Percentiles rank a stretch among this genome's conserved stretches.
Conservation (phyloP, 2,888 invertebrate species). For the Nymphalis urticae region DNA sequence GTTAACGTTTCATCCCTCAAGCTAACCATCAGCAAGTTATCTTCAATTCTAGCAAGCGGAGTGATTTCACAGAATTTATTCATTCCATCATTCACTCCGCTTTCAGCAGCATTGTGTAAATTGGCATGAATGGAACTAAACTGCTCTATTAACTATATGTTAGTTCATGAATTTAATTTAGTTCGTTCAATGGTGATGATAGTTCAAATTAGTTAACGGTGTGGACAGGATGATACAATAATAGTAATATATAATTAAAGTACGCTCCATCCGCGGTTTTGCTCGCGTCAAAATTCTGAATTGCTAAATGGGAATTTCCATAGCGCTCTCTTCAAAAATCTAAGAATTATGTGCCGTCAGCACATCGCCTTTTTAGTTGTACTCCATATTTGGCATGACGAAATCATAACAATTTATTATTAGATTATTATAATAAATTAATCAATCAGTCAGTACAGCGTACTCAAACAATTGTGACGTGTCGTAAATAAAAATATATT, state of each 20-base stretch:
- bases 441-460: no score
- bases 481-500: no score
- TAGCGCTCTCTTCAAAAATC: no score
- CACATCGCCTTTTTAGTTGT: no score
- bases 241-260: neutral
- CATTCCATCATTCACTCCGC: conserved; percentile 17
- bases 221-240: neutral
- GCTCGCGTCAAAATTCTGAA: no score
- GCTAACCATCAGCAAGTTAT: conserved; percentile 17
- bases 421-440: no score
- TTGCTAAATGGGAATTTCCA: no score
- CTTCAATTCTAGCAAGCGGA: conserved; percentile 14
- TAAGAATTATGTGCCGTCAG: no score
- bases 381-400: no score
- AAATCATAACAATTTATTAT: no score
- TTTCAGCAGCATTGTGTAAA: conserved; percentile 22
- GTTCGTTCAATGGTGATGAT: neutral
- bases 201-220: neutral
- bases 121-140: conserved; percentile 19
- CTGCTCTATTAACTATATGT: conserved; percentile 3
- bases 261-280: no score
- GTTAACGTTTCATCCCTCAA: neutral
- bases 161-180: conserved; percentile 4
- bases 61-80: conserved; percentile 26
- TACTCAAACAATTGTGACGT: no score